Evolutionary conservation across 2,888 invertebrate genomes (phyloP), one percentile per base, ranked within the genome.

Genomic region (Drosophila kambysellisi): DNA sequence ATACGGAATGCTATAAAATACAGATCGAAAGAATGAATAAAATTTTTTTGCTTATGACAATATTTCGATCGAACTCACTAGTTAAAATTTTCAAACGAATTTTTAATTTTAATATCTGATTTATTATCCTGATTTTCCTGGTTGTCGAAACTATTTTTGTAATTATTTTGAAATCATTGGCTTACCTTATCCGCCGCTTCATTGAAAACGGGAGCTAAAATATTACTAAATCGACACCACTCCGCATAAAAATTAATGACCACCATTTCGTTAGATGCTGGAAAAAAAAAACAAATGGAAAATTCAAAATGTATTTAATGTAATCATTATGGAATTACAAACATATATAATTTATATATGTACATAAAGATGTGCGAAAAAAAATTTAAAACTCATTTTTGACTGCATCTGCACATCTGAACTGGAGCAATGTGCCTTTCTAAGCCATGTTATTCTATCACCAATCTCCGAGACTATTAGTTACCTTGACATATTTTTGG

Each of bases 231-330:
- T 91, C 98, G 96, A 94, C 99, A 99, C 99, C 99, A 99, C 92
- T 99, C 99, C 37, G 99, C 99, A 94, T 99, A 99, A 94, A 99
- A 99, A 94, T 99, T 99, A 75, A 99, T 96, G 94, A 99, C 97
- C 74, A 99, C 99, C 93, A 99, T 94, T 94, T 99, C 99, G 95
- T 98, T 98, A 72, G 97, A 96, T 74, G 97, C 99, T 98, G 95
- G 78, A 96, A 75, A 66, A 76, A 76, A 53, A 58, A 35, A 46
- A 20, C 41, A 50, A 67, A 48, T 48, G 39, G 12, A 35, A 20
- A 65, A n/a, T 56, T 37, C 17, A 50, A 17, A 56, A n/a, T 12
- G 30, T 39, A 30, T 25, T 46, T 46, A 53, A 52, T 51, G 30
- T 11, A 39, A 46, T 43, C 20, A 43, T n/a, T 41, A 41, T 20